Base-by-base conservation (phyloP, 1,140 invertebrate species). In the Dryas iulia region DNA sequence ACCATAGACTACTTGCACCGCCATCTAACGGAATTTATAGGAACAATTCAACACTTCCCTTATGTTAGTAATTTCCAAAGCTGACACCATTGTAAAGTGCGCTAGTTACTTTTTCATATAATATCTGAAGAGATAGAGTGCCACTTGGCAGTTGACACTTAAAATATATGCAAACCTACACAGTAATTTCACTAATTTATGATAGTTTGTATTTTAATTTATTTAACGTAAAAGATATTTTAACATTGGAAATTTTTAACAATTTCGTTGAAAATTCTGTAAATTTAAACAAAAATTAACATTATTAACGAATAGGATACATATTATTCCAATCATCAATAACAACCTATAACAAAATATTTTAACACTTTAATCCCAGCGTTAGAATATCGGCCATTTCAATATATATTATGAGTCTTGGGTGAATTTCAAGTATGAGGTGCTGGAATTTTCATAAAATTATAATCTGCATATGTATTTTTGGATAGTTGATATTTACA, bases 21-120 rank as follows among this genome's bases (percentile, higher is more conserved):
- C 35, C 59, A 61, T 47, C 59, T 61, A 61, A 25, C 59, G 59
- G 59, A 35, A 52, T n/a, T 8, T 8, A 10, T 25, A 24, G 35
- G 59, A 61, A 61, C 33, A 31, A n/a, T 18, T 35, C 25, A 61
- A 25, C 35, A 14, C 39, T 47, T 4, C 35, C 6, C 39, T 18
- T 61, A 1, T 47, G 59, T 26, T 25, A 61, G 59, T 61, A 28
- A 39, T 61, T 61, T 47, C 59, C 14, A 47, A 47, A 61, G 25
- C 35, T 14, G 24, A 31, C 59, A 61, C 59, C 35, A 11, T 14
- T 47, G 35, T 39, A 25, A 26, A 35, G 59, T n/a, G n/a, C 59
- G 33, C 35, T 61, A 61, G 39, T 47, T 2, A 18, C 14, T 21
- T 18, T 47, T 47, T 18, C n/a, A 47, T 47, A 21, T 47, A 47